Evolutionary conservation across 2,888 invertebrate genomes (phyloP).

Genomic region (Clistopyga incitator): DNA sequence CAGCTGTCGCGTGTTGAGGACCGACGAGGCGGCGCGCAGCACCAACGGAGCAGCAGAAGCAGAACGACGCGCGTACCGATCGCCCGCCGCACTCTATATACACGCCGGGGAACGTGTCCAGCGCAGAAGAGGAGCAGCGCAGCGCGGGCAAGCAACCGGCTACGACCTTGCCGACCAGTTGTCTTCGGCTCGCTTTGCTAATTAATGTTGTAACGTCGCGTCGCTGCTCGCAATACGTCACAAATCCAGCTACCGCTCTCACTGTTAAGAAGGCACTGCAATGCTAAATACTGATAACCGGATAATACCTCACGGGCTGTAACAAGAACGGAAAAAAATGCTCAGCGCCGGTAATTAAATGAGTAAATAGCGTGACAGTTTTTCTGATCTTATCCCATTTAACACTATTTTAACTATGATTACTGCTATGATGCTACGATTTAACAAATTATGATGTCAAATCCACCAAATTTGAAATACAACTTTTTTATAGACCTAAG

Average conservation of each 20-base stretch:
- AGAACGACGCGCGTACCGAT: constrained; percentile 52
- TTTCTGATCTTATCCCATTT: too few relatives aligned
- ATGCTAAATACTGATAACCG: constrained; percentile 24
- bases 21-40: constrained; percentile 45
- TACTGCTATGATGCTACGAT: too few relatives aligned
- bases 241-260: constrained; percentile 35
- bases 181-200: constrained; percentile 79
- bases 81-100: neutral
- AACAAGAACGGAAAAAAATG: too few relatives aligned
- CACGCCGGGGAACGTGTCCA: constrained; percentile 10
- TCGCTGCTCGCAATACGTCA: constrained; percentile 65
- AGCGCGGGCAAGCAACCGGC: constrained; percentile 67
- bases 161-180: constrained; percentile 79
- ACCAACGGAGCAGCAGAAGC: constrained; percentile 35
- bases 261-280: neutral
- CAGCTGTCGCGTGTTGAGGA: constrained; percentile 77
- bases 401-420: too few relatives aligned
- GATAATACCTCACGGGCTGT: neutral
- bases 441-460: too few relatives aligned
- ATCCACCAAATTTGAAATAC: too few relatives aligned
- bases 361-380: too few relatives aligned
- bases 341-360: too few relatives aligned
- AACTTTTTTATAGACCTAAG: too few relatives aligned
- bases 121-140: constrained; percentile 22
- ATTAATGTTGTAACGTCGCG: constrained; percentile 76